Base-by-base conservation (phyloP, 2,888 invertebrate genomes). In the Mimumesa dahlbomi region DNA sequence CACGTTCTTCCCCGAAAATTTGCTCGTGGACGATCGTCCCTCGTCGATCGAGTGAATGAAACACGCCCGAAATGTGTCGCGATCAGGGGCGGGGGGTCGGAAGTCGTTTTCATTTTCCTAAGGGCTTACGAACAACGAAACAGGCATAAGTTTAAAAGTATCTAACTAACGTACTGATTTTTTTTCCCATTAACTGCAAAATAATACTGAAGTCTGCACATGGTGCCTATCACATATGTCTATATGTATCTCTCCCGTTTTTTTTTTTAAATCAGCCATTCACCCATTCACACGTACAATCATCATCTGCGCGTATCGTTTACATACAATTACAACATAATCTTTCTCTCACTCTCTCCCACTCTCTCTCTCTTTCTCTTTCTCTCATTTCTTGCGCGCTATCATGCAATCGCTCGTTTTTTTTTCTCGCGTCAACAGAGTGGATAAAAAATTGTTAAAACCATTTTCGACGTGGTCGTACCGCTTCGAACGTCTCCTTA, bases 161-260 rank as follows among this genome's bases (percentile, higher is more conserved):
- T 78, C 79, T 85, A 85, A 78, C 83, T 84, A 83, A 82, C 82
- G 75, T 79, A 81, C 70, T 66, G 76, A 69, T 75, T 53, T 56
- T 62, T 56, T 63, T 61, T 46, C 72, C 79, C 67, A 72, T 85
- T 82, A 84, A 84, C 84, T 87, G 88, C 82, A 89, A 89, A 89
- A 88, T 89, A 89, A 89, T 89, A 89, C 89, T 89, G 89, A 88
- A 89, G 85, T 88, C 87, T 85, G 89, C 89, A 88, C 89, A 83
- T 88, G 86, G 89, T 89, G 89, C 89, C 88, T 89, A 89, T 89
- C 89, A 89, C 89, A 89, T 88, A 86, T 86, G 82, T 85, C 85
- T 88, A 85, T 76, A 64, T 73, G 64, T 82, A 73, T 74, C 68
- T 77, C 73, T 73, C 66, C 61, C 73, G 69, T 70, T 68, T 65